Evolutionary conservation across 2,888 invertebrate species (phyloP), one percentile per base, ranked within the genome.

Genomic region (Cataglyphis livida): DNA sequence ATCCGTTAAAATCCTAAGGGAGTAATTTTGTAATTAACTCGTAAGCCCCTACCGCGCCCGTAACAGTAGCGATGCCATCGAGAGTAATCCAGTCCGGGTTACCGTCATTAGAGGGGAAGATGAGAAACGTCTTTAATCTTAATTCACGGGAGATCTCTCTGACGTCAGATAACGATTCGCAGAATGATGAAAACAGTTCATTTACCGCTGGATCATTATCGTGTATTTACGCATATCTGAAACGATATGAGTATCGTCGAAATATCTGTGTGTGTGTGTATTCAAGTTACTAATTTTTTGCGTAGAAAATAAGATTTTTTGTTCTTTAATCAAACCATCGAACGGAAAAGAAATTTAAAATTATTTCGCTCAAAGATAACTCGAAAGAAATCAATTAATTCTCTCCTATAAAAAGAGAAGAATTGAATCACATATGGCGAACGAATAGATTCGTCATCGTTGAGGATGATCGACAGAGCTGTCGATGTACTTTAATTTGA

Each of bases 1-100:
- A 76, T 65, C 84, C 25, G 84, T 87, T 84, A 76, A 87, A 87
- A 87, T 90, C 90, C 90, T 88, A 62, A 83, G 88, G 89, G 90
- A 90, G 89, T 90, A 85, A 90, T 90, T 90, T 90, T 83, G 89
- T 85, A 90, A 90, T 90, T 90, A 89, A 89, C 89, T 84, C 82
- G 82, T 79, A 81, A 78, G 66, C 82, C 83, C 68, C 61, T 25
- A 76, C 57, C 70, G 64, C 41, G 82, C 81, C 73, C 61, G 81
- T 87, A 78, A 89, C 89, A 84, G 89, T 89, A 89, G 89, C 89
- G 64, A 51, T 75, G 79, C 85, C 81, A 82, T 87, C 86, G 59
- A 71, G 84, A 83, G 85, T 76, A 86, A 87, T 89, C 86, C 83
- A 32, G 68, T 61, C 32, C 35, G 68, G 79, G 82, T 70, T 78